Percentiles rank a stretch among this genome's conserved stretches.
Evolutionary conservation across 2,797 vertebrate species (phyloP).

Genomic region (Hemibagrus guttatus): DNA sequence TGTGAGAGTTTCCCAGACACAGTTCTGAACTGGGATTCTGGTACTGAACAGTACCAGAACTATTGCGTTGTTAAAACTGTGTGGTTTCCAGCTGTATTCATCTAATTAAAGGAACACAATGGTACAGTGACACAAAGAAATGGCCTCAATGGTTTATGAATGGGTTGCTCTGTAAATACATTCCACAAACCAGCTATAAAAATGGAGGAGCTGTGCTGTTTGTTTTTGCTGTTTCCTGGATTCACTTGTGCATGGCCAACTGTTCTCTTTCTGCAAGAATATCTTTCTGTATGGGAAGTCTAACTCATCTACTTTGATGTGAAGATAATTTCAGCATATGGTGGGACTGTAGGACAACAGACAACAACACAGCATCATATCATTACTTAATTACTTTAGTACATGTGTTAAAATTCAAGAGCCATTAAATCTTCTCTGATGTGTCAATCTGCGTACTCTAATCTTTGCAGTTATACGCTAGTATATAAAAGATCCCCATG

Average conservation of each 20-base stretch:
- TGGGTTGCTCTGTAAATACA: constrained; percentile 54
- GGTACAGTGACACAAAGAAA: constrained; percentile 47
- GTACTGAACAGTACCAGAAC: background rate
- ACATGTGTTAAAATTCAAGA: background rate
- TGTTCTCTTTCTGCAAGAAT: constrained; percentile 8
- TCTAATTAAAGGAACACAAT: constrained; percentile 32
- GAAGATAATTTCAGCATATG: constrained; percentile 13
- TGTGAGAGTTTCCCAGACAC: background rate
- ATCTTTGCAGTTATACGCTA: background rate
- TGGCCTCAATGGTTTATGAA: constrained; percentile 41
- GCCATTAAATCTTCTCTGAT: background rate
- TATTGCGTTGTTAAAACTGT: background rate
- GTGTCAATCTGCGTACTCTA: background rate
- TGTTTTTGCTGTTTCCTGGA: constrained; percentile 48
- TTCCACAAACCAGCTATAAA: constrained; percentile 36
- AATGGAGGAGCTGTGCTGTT: constrained; percentile 35
- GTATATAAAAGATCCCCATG: background rate
- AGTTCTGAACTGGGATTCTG: constrained; percentile 1
- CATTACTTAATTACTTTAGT: constrained; percentile 5
- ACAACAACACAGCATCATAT: background rate
- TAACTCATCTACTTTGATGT: background rate
- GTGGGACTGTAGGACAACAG: background rate
- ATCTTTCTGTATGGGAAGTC: background rate
- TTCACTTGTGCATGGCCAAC: constrained; percentile 18
- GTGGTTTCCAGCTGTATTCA: constrained; percentile 23